Conservation (phyloP, 2,113 vertebrate species). For the Promerops cafer region DNA sequence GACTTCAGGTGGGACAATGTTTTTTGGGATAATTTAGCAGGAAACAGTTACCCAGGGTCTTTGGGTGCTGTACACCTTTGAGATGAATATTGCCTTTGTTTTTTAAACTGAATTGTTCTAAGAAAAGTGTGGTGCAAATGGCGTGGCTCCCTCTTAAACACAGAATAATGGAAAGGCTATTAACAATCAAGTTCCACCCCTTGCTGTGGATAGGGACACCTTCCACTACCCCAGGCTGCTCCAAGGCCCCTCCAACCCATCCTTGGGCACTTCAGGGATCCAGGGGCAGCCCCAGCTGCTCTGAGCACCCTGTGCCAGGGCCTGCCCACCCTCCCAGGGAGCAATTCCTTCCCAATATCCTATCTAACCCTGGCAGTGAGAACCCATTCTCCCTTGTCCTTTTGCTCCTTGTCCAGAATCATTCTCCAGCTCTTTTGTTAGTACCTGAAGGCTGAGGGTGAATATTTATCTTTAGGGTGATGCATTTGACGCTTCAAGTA, state of each 20-base stretch:
- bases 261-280: neutral
- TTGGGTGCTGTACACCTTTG: neutral
- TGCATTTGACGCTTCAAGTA: neutral
- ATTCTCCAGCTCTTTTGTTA: neutral
- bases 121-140: neutral
- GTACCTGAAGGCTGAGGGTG: neutral
- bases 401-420: neutral
- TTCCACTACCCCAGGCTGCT: fast-evolving
- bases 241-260: neutral
- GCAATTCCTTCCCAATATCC: neutral
- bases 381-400: neutral
- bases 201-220: neutral
- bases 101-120: neutral
- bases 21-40: neutral
- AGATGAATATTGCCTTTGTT: neutral
- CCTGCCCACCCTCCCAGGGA: neutral
- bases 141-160: neutral
- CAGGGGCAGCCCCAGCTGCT: neutral
- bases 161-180: neutral
- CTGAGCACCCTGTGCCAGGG: neutral
- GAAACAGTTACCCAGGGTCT: neutral
- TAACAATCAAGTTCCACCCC: neutral
- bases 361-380: fast-evolving
- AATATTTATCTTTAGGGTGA: neutral
- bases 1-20: neutral